Percentiles rank a stretch among this genome's conserved stretches.
Evolutionary conservation across 2,888 invertebrate species (phyloP).

Genomic region (Anthophora plumipes): DNA sequence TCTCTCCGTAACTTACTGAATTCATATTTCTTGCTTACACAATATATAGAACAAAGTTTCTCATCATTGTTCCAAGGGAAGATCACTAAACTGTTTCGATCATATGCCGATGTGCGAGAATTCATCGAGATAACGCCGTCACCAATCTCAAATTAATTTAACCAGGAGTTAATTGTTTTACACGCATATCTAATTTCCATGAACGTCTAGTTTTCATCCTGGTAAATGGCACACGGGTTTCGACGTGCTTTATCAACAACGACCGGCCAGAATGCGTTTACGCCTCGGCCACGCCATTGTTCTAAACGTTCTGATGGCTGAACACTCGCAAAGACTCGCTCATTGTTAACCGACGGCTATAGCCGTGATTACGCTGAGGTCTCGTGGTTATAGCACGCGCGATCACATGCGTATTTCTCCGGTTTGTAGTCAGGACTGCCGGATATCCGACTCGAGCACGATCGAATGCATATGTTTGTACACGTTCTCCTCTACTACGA

Average conservation of each 20-base stretch:
- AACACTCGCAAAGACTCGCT: constrained; percentile 54
- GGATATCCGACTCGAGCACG: background rate
- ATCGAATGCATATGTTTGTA: constrained; percentile 1
- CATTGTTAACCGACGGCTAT: constrained; percentile 55
- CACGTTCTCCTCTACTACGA: background rate
- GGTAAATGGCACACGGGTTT: constrained; percentile 45
- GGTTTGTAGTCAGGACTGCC: background rate
- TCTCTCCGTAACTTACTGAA: no score
- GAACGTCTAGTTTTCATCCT: constrained; percentile 27
- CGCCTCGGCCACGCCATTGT: constrained; percentile 56
- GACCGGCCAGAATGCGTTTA: constrained; percentile 55
- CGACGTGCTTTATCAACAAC: constrained; percentile 60
- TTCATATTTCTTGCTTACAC: no score
- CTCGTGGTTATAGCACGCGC: constrained; percentile 41
- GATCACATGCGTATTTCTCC: constrained; percentile 27
- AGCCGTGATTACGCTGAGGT: constrained; percentile 30
- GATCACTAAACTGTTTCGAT: background rate
- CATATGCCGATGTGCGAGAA: background rate
- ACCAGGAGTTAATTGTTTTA: constrained; percentile 7
- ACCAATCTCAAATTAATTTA: background rate
- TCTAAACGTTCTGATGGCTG: constrained; percentile 51
- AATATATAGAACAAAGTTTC: no score
- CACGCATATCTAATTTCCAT: constrained; percentile 16
- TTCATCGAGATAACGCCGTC: background rate
- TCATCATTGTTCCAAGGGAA: no score